Evolutionary conservation across 2,888 invertebrate genomes (phyloP).

Genomic region (Polymixis lichenea): DNA sequence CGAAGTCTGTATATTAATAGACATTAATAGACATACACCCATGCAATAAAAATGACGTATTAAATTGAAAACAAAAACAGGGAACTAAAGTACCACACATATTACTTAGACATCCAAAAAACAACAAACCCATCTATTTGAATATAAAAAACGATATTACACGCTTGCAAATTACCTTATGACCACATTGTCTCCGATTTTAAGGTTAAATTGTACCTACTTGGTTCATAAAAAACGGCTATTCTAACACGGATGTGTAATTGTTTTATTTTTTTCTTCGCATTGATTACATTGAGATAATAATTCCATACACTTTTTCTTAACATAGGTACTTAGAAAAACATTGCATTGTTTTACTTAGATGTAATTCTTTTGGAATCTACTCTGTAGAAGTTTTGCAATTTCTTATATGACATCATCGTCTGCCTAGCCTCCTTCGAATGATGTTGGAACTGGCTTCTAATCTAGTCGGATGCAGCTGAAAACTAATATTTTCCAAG

Average conservation of each 20-base stretch:
- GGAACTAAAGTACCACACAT: not conserved
- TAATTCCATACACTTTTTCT: constrained; percentile 30
- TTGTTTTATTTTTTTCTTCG: constrained; percentile 31
- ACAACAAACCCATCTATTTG: constrained; percentile 36
- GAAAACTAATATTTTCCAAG: not conserved
- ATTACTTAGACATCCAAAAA: constrained; percentile 39
- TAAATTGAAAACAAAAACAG: not conserved
- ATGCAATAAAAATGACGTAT: not conserved
- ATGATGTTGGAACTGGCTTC: not conserved
- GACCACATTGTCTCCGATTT: constrained; percentile 58
- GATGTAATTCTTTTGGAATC: not conserved
- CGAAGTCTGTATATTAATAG: too few relatives aligned
- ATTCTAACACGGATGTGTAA: constrained; percentile 61
- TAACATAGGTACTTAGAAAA: constrained; percentile 8
- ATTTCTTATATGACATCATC: not conserved
- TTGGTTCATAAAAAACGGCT: constrained; percentile 39
- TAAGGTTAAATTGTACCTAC: constrained; percentile 47
- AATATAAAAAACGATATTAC: constrained; percentile 48
- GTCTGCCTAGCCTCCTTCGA: not conserved
- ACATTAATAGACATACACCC: not conserved
- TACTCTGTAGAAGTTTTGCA: not conserved
- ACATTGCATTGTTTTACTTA: not conserved
- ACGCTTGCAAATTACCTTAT: constrained; percentile 52
- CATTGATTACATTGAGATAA: constrained; percentile 23
- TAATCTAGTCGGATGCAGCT: not conserved